phyloP scores from a whole-genome alignment of 2,888 invertebrate species.

The Xylota segnis region DNA sequence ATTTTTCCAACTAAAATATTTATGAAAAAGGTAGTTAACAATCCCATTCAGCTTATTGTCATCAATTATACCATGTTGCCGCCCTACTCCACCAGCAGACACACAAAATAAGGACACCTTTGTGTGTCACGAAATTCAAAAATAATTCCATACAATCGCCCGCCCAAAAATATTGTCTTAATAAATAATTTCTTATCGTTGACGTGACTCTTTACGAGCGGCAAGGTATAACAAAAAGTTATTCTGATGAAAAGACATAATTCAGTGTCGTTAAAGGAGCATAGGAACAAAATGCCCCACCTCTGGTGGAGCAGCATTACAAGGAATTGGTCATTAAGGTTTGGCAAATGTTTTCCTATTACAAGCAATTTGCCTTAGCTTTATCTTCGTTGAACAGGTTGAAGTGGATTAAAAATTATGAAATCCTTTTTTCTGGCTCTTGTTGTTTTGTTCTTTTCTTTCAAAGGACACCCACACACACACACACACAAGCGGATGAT shows the following conservation, averaged over 20 bases:
- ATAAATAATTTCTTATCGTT: slow-evolving; percentile 65
- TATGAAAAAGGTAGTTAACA: slow-evolving; percentile 52
- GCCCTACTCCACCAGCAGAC: background rate
- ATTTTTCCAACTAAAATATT: slow-evolving; percentile 38
- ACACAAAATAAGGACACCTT: slow-evolving; percentile 7
- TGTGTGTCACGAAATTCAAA: slow-evolving; percentile 13
- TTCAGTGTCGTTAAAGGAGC: slow-evolving; percentile 64
- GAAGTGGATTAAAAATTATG: slow-evolving; percentile 67
- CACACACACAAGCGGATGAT: slow-evolving; percentile 12
- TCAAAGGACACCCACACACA: slow-evolving; percentile 13
- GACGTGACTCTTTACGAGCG: slow-evolving; percentile 60
- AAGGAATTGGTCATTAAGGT: slow-evolving; percentile 68
- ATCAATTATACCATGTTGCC: slow-evolving; percentile 31
- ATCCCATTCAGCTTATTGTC: slow-evolving; percentile 56
- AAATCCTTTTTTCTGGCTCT: slow-evolving; percentile 48
- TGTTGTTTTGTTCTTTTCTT: background rate
- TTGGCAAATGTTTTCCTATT: slow-evolving; percentile 72
- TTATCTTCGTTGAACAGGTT: slow-evolving; percentile 61
- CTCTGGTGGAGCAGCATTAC: slow-evolving; percentile 10
- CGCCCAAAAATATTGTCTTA: slow-evolving; percentile 53
- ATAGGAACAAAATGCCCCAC: slow-evolving; percentile 18
- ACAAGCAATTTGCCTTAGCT: slow-evolving; percentile 58
- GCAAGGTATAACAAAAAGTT: slow-evolving; percentile 27
- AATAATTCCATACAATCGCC: slow-evolving; percentile 18
- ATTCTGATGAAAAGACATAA: slow-evolving; percentile 59